These are phyloP conservation scores for Cyphotilapia sp. DNA, from an alignment of 2,113 vertebrate species.

Conservation along the genomic window DNA sequence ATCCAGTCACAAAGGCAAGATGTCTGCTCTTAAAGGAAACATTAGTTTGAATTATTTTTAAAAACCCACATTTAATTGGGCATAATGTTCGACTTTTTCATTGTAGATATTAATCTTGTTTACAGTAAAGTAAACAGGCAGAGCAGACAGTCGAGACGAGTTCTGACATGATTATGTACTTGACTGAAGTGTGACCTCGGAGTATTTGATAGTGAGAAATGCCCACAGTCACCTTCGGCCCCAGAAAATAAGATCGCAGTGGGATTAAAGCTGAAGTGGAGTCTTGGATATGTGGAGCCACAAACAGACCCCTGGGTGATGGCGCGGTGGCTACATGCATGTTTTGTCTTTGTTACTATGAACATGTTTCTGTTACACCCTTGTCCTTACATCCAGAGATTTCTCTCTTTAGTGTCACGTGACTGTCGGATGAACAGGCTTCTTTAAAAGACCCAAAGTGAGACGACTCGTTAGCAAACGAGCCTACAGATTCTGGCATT, in stretches of 20 bases:
- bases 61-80: not conserved
- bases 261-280: not conserved
- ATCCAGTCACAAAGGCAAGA: rapidly evolving
- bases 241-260: not conserved
- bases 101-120: not conserved
- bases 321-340: rapidly evolving
- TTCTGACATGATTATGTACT: not conserved
- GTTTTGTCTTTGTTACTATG: rapidly evolving
- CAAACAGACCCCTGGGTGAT: not conserved
- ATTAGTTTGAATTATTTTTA: not conserved
- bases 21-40: not conserved
- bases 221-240: rapidly evolving
- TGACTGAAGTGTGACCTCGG: not conserved
- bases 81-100: not conserved
- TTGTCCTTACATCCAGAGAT: not conserved
- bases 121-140: not conserved
- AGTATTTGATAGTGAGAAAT: not conserved
- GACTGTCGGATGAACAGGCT: not conserved
- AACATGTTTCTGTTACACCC: not conserved
- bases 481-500: rapidly evolving
- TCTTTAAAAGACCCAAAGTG: not conserved
- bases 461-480: not conserved
- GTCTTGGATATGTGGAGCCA: not conserved
- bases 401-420: not conserved
- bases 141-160: not conserved